Percentiles rank a stretch among this genome's conserved stretches.
Evolutionary conservation across 2,888 invertebrate species (phyloP).

Genomic region (Myathropa florea): DNA sequence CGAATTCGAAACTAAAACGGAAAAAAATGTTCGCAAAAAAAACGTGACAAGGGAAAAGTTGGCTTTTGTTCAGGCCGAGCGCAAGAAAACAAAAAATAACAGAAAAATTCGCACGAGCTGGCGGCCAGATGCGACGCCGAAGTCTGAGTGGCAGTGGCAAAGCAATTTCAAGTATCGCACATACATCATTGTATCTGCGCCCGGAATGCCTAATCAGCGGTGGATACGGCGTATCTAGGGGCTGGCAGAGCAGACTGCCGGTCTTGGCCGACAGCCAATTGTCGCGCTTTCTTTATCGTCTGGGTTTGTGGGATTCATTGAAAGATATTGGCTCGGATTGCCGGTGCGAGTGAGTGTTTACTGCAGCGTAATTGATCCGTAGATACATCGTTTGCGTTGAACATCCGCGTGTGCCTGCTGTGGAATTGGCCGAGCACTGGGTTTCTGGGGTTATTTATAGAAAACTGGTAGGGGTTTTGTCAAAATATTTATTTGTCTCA

Average conservation of each 20-base stretch:
- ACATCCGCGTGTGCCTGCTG: not conserved
- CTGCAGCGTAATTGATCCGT: not conserved
- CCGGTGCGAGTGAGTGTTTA: not conserved
- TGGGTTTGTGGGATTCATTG: not conserved
- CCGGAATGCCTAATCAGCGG: slow-evolving; percentile 41
- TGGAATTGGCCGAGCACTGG: not conserved
- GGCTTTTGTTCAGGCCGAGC: not conserved
- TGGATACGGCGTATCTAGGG: not conserved
- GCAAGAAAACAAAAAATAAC: not conserved
- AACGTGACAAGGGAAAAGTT: slow-evolving; percentile 35
- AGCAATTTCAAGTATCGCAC: slow-evolving; percentile 25
- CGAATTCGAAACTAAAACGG: not conserved
- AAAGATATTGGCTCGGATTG: not conserved
- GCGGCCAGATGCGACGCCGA: not conserved
- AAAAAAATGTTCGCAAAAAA: not conserved
- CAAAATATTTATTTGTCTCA: slow-evolving; percentile 18
- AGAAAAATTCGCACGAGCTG: not conserved
- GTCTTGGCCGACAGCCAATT: slow-evolving; percentile 28
- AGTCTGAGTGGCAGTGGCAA: slow-evolving; percentile 31
- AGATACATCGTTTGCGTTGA: not conserved
- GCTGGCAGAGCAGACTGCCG: not conserved
- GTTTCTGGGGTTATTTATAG: not conserved
- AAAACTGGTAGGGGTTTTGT: slow-evolving; percentile 4
- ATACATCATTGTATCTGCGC: slow-evolving; percentile 21
- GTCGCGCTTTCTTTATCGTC: slow-evolving; percentile 31